A percentile compares a stretch with the other conserved stretches of the same genome.
These are phyloP conservation scores for Hydropsyche betteni DNA, from an alignment of 2,888 invertebrate genomes.

Conservation along the genomic window DNA sequence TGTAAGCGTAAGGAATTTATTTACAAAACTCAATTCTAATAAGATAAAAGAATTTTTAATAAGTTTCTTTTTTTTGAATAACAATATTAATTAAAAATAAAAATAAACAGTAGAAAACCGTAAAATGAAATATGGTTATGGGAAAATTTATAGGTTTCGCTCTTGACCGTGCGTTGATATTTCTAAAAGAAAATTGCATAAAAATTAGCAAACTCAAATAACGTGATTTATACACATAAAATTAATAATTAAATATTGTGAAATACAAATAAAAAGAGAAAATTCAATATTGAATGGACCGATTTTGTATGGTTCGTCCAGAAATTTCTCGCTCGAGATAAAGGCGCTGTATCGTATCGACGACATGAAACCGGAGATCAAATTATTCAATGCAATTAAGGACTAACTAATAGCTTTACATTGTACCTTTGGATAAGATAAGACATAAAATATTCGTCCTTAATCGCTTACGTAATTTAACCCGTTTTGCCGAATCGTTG, in stretches of 20 bases:
- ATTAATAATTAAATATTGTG: background rate
- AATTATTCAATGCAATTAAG: conserved; percentile 40
- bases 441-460: conserved; percentile 36
- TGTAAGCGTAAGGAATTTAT: no score
- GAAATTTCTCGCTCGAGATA: conserved; percentile 13
- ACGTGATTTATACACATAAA: background rate
- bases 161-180: conserved; percentile 7
- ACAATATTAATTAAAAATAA: no score
- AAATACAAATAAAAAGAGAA: no score
- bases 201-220: background rate
- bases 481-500: conserved; percentile 37
- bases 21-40: no score
- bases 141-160: conserved; percentile 2
- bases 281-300: no score
- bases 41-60: no score
- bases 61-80: no score
- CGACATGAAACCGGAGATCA: conserved; percentile 8
- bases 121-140: background rate
- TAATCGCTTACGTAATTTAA: conserved; percentile 42
- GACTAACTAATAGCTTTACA: conserved; percentile 45
- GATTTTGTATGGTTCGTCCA: background rate
- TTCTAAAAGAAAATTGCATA: background rate
- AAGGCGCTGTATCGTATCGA: conserved; percentile 14
- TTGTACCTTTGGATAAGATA: conserved; percentile 40
- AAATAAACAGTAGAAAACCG: background rate